A percentile compares a stretch with the other conserved stretches of the same genome.
phyloP scores from a whole-genome alignment of 2,113 vertebrate species.

The Seriola dumerili region DNA sequence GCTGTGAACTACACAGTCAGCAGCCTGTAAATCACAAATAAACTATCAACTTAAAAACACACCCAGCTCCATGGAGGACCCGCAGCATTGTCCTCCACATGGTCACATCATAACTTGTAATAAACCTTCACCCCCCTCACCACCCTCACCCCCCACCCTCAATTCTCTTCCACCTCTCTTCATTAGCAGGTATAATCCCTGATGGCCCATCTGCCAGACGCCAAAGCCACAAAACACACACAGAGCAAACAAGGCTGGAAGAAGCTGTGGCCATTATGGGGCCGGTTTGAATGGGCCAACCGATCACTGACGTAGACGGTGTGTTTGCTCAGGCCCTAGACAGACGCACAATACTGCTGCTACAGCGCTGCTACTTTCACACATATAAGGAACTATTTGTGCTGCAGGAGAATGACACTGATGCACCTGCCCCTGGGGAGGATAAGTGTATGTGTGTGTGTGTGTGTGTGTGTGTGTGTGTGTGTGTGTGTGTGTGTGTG shows the following conservation, averaged over 20 bases:
- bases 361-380: conserved; percentile 38
- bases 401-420: conserved; percentile 42
- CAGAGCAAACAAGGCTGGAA: conserved; percentile 68
- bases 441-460: conserved; percentile 17
- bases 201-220: conserved; percentile 77
- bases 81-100: background rate
- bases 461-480: conserved; percentile 22
- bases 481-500: conserved; percentile 24
- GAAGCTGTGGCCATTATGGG: conserved; percentile 55
- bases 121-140: conserved; percentile 3
- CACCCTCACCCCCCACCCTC: background rate
- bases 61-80: background rate
- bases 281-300: conserved; percentile 48
- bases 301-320: conserved; percentile 35
- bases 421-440: conserved; percentile 51
- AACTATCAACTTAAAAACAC: background rate
- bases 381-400: conserved; percentile 55
- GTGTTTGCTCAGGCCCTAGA: conserved; percentile 65
- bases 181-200: conserved; percentile 80
- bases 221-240: conserved; percentile 69
- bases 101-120: conserved; percentile 43
- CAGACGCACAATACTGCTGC: conserved; percentile 9
- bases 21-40: background rate
- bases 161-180: conserved; percentile 54
- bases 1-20: background rate